Base-by-base conservation (phyloP, 2,888 invertebrate genomes). In the Latrodectus hesperus region DNA sequence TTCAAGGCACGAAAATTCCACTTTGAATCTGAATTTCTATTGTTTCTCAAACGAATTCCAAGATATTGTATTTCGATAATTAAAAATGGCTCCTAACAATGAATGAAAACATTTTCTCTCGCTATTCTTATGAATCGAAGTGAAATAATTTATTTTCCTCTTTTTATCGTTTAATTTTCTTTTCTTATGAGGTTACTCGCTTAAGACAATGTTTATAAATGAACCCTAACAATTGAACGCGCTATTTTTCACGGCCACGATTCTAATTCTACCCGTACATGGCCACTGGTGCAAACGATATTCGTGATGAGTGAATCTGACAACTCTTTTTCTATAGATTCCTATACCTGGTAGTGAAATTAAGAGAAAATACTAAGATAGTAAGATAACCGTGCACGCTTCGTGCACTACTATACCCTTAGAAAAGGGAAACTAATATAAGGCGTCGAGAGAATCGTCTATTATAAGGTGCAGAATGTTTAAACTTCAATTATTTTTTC, bases 381-480 rank as follows among this genome's bases (percentile, higher is more conserved):
- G 22, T 55, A 70, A 75, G 75, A 82, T 82, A 84, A 74, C 16
- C 26, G 49, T 55, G 74, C 16, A 51, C 14, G 49, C 16, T 17
- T 51, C 67, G 51, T 67, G n/a, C 38, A 11, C 70, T n/a, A 51
- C 49, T 49, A 51, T 51, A 22, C 77, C 77, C 53, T 77, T 77
- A 51, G 16, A 22, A 51, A 17, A 22, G 11, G 52, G 67, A 75
- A 70, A 74, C 55, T 67, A 84, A 84, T 79, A 78, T 79, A 74
- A 73, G 65, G 53, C 53, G 73, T 49, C 14, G 77, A 68, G 79
- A 79, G 79, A 79, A 77, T 72, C 77, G 55, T 65, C 82, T 49
- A 82, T 84, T 84, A 65, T 84, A 73, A 73, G 73, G 78, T 84
- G 79, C 74, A 79, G 84, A 84, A 84, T 84, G 84, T 84, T 84